Percentiles rank a stretch among this genome's conserved stretches.
These are phyloP conservation scores for Glaucidium brasilianum DNA, from an alignment of 2,113 vertebrate species.

Conservation along the genomic window DNA sequence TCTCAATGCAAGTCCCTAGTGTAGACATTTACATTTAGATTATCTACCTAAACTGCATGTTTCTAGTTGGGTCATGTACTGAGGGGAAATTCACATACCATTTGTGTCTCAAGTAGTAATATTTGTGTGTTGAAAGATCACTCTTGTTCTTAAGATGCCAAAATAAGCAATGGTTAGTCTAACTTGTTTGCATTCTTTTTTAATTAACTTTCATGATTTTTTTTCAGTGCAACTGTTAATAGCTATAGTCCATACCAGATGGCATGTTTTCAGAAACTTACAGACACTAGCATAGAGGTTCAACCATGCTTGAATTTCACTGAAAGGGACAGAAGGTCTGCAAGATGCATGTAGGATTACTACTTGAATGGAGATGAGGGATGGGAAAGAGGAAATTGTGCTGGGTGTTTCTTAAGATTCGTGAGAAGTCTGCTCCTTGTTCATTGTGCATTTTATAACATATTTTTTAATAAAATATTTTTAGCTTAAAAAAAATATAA, in stretches of 20 bases:
- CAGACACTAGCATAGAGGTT: not conserved
- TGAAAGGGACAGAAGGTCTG: not conserved
- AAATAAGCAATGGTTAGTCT: not conserved
- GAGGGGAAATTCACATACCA: not conserved
- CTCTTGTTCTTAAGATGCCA: not conserved
- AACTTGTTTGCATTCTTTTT: not conserved
- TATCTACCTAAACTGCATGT: accelerated
- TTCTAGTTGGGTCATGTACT: not conserved
- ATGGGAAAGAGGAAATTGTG: not conserved
- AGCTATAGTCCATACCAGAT: not conserved
- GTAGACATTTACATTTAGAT: not conserved
- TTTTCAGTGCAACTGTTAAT: not conserved
- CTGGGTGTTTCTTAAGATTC: not conserved
- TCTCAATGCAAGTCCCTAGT: not conserved
- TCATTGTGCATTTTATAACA: not conserved
- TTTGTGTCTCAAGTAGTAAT: not conserved
- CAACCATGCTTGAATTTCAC: not conserved
- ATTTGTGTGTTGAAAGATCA: not conserved
- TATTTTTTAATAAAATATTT: not conserved
- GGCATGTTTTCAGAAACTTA: not conserved
- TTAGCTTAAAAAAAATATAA: no score
- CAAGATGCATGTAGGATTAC: not conserved
- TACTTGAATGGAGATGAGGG: not conserved
- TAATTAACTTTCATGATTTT: not conserved
- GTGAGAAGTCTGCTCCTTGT: not conserved